phyloP scores from a whole-genome alignment of 2,113 vertebrate species.

The Zosterops pallidus region DNA sequence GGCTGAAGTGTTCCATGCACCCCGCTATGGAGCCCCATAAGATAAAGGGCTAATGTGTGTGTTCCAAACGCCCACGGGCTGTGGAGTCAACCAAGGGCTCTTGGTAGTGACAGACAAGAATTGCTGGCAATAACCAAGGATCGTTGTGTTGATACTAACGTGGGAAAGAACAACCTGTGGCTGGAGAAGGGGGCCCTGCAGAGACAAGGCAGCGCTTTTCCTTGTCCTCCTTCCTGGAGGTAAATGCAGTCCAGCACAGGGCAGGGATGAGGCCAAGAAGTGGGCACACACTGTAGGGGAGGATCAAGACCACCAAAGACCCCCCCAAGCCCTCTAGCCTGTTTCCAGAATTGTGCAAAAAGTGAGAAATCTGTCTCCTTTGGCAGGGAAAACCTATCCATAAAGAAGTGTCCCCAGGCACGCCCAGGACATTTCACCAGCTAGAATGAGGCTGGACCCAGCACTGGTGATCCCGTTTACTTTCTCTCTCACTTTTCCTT shows the following conservation, averaged over 20 bases:
- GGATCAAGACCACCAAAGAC: neutral
- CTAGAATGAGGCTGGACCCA: neutral
- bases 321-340: rapidly evolving
- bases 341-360: neutral
- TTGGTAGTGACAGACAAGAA: too few species aligned
- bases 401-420: neutral
- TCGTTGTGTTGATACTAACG: too few species aligned
- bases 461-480: neutral
- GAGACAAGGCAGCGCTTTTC: rapidly evolving
- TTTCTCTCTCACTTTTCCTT: neutral
- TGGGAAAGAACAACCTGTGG: neutral
- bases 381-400: neutral
- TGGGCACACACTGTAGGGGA: rapidly evolving
- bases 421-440: too few species aligned
- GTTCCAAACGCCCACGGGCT: neutral
- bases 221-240: too few species aligned
- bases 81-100: neutral
- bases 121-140: neutral
- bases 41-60: too few species aligned
- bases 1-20: rapidly evolving
- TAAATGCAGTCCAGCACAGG: neutral
- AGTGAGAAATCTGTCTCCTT: too few species aligned
- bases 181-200: neutral
- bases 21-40: neutral
- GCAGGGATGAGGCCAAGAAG: too few species aligned